Base-by-base conservation (phyloP, 2,797 vertebrate genomes). In the Hirundo rustica region DNA sequence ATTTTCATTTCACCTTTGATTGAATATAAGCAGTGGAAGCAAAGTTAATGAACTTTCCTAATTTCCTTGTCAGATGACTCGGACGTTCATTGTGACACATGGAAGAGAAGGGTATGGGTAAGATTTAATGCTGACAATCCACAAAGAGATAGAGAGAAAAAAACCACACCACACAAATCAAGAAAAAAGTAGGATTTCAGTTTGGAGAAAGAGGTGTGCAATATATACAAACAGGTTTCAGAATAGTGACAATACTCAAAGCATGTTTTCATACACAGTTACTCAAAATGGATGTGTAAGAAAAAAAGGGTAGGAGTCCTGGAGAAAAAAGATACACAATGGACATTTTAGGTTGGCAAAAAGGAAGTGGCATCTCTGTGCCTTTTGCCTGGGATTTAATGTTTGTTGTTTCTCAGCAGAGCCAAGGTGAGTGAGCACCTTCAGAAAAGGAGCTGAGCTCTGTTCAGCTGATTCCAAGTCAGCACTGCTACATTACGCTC, bases 1-100 rank as follows among this genome's bases (percentile, higher is more conserved):
- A 30, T 51, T 89, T 89, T 77, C 12, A 45, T 70, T 80, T 70
- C 48, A 58, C 55, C 36, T 92, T 92, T 67, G 9, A 58, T 91
- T 42, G 23, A 84, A 82, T 7, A 58, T 19, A 65, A 22, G 22
- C 48, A 87, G 26, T 36, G 16, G 54, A 88, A 86, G 51, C 8
- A 65, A 88, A 60, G 21, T 34, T 68, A 92, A 81, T 23, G 25
- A 62, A 30, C 29, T 87, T 50, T 16, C 45, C 23, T 40, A 17
- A 48, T 73, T 73, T 85, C 60, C 53, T n/a, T 70, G 19, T 50
- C 38, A 68, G 38, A 38, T 83, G 34, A 47, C n/a, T 77, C 50
- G 25, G 40, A 26, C 23, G 4, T 32, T 93, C 15, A 62, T 26
- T 25, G 19, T 18, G 30, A 85, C 34, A 68, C 10, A 30, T 7